These are phyloP conservation scores for Globia sparganii DNA, from an alignment of 2,888 invertebrate genomes.

Conservation along the genomic window DNA sequence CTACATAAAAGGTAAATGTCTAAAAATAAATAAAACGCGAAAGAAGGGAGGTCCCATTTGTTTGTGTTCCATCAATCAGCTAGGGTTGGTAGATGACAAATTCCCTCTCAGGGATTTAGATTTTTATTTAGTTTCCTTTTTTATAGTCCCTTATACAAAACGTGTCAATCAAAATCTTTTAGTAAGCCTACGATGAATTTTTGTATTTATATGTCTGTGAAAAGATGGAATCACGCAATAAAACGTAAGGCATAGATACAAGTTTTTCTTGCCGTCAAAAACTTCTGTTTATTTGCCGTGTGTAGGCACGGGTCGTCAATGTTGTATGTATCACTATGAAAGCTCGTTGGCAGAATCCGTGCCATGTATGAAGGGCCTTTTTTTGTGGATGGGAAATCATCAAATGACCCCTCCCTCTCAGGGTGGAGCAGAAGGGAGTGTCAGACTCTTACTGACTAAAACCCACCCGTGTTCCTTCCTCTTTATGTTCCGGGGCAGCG, in stretches of 20 bases:
- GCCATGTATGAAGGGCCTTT: too few species aligned
- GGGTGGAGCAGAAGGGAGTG: too few species aligned
- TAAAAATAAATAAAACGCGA: slow-evolving; percentile 57
- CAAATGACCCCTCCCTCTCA: too few species aligned
- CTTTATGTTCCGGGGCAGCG: too few species aligned
- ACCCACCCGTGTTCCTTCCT: too few species aligned
- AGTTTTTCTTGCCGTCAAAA: too few species aligned
- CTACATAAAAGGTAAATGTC: slow-evolving; percentile 47
- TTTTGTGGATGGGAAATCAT: too few species aligned
- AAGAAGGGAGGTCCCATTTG: slow-evolving; percentile 55
- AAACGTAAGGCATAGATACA: background rate
- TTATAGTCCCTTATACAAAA: background rate
- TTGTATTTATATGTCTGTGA: background rate
- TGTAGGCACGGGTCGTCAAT: too few species aligned
- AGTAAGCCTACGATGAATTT: background rate
- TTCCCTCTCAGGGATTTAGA: background rate
- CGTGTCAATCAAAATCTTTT: background rate
- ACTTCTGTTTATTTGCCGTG: too few species aligned
- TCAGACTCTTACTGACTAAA: too few species aligned
- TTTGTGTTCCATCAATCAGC: slow-evolving; percentile 53
- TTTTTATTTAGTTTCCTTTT: background rate
- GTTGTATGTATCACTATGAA: too few species aligned
- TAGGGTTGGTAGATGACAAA: slow-evolving; percentile 35
- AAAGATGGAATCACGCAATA: background rate
- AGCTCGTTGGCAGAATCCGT: too few species aligned